Conservation (phyloP, 2,797 vertebrate genomes). For the Megaceryle alcyon region DNA sequence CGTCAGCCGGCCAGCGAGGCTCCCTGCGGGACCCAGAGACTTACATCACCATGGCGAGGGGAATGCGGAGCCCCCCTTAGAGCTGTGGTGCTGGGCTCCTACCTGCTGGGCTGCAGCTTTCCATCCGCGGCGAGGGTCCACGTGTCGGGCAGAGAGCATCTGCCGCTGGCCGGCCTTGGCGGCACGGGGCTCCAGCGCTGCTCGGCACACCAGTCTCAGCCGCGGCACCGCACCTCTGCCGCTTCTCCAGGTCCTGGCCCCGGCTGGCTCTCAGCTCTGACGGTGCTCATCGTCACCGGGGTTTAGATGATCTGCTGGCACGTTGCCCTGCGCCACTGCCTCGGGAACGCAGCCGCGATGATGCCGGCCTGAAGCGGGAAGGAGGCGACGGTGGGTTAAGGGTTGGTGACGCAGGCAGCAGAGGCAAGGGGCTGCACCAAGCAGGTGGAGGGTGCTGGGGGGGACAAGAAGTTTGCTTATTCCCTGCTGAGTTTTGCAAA, state of each 20-base stretch:
- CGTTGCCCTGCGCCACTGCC: not conserved
- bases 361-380: conserved; percentile 41
- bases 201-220: not conserved
- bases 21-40: conserved; percentile 1
- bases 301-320: conserved; percentile 33
- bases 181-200: not conserved
- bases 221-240: not conserved
- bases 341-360: not conserved
- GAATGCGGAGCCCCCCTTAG: fast-evolving
- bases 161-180: not conserved
- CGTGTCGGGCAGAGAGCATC: not conserved
- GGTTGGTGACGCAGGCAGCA: fast-evolving
- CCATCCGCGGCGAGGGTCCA: conserved; percentile 33
- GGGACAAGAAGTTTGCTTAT: not conserved
- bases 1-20: conserved; percentile 30
- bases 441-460: not conserved
- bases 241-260: not conserved
- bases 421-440: not conserved
- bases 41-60: fast-evolving
- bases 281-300: conserved; percentile 1
- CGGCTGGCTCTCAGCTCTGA: not conserved
- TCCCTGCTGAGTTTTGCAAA: not conserved
- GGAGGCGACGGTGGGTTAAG: not conserved
- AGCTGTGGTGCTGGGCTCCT: not conserved
- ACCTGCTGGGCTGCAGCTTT: conserved; percentile 66